Base-by-base conservation (phyloP, 64 coral and sea anemone species). In the Actinia equina region DNA sequence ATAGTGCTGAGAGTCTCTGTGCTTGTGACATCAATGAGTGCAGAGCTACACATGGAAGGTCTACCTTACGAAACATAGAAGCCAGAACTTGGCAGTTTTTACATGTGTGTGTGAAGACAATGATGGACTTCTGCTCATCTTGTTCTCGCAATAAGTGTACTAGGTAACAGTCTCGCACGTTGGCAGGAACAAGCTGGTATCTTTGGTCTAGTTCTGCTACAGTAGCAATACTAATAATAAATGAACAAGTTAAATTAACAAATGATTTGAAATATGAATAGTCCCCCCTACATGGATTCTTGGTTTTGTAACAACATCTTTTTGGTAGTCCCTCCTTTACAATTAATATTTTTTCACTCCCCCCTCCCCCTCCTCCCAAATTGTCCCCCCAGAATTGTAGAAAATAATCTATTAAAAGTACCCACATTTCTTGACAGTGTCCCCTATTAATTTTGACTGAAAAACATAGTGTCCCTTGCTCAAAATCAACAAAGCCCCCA, bases 11-110 rank as follows among this genome's bases (percentile, higher is more conserved):
- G 0, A 95, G 86, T 57, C 97, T 84, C 54, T 89, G 88, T 19
- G 89, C 90, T 89, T 98, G 96, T 14, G 96, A 93, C 77, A 95
- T 94, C 1, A 98, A 76, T 4, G 96, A 98, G 88, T 98, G 96
- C 18, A 98, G 85, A 64, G 90, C 88, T 19, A 98, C 90, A 83
- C 96, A 98, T 7, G 96, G 89, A 44, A 98, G 88, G 14, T 95
- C 90, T 9, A 89, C 86, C 30, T 95, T 98, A 64, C 86, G 86
- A 27, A 98, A 88, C 93, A 98, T 93, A 17, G 88, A 91, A 58
- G 93, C 90, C 0, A 98, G 81, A 7, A 94, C 90, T 78, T 98
- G 96, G 51, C 96, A 98, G 71, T 88, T 98, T 77, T 92, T 87
- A 82, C 96, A 98, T 8, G 96, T 98, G 30, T 91, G 90, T 43